These are phyloP conservation scores for Bombyx mandarina DNA, from an alignment of 1,140 invertebrate genomes.

Conservation along the genomic window DNA sequence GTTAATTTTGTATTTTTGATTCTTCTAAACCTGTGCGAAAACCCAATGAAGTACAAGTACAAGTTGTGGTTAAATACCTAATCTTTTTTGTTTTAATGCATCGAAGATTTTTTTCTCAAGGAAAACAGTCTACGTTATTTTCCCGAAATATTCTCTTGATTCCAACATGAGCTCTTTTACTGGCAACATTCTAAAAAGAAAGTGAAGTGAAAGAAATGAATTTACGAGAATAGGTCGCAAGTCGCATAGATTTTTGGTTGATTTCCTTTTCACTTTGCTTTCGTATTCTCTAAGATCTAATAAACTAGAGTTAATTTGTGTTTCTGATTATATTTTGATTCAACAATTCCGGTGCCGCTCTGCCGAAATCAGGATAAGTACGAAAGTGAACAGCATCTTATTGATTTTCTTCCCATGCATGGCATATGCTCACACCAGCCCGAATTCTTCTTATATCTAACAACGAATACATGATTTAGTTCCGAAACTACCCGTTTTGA, in stretches of 20 bases:
- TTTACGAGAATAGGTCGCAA: constrained; percentile 69
- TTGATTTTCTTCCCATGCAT: constrained; percentile 70
- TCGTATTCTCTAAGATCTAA: constrained; percentile 65
- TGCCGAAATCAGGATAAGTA: constrained; percentile 59
- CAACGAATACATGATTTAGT: constrained; percentile 45
- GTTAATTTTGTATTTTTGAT: no score
- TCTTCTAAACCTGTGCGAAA: no score
- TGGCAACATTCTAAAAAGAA: constrained; percentile 66
- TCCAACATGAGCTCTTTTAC: background rate
- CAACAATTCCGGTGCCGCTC: constrained; percentile 41
- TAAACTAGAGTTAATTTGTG: constrained; percentile 62
- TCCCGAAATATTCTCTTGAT: no score
- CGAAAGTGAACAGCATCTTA: constrained; percentile 67
- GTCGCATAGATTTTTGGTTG: constrained; percentile 70
- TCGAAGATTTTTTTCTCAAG: no score
- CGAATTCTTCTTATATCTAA: constrained; percentile 52
- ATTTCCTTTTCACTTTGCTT: constrained; percentile 69
- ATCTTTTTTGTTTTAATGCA: no score
- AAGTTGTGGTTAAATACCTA: no score
- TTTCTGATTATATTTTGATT: constrained; percentile 58
- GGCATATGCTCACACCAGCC: constrained; percentile 68
- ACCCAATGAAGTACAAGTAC: no score
- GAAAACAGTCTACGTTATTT: no score
- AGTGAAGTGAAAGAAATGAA: constrained; percentile 70
- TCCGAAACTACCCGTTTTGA: constrained; percentile 25